Evolutionary conservation across 2,888 invertebrate genomes (phyloP).

Genomic region (Drosophila robusta): DNA sequence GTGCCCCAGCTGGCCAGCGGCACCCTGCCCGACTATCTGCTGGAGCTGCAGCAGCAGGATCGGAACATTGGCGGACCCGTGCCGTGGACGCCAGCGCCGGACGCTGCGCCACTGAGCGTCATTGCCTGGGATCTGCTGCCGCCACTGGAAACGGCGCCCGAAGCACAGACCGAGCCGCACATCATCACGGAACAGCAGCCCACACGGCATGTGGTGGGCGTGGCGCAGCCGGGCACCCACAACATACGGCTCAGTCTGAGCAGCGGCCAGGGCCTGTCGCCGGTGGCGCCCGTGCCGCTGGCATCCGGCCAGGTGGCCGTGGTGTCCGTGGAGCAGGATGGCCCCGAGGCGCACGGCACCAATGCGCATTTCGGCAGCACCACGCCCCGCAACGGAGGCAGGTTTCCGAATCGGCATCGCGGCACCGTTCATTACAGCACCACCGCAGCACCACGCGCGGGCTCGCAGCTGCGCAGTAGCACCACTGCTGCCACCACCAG

Average conservation of each 20-base stretch:
- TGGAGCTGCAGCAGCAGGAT: conserved; percentile 77
- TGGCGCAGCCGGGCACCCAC: conserved; percentile 61
- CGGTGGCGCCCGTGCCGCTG: conserved; percentile 44
- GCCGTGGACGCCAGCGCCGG: conserved; percentile 67
- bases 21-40: conserved; percentile 74
- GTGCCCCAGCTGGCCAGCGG: conserved; percentile 33
- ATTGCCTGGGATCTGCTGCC: conserved; percentile 84
- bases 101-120: conserved; percentile 67
- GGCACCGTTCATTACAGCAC: conserved; percentile 71
- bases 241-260: conserved; percentile 61
- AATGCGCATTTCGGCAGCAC: conserved; percentile 69
- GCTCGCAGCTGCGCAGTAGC: conserved; percentile 10
- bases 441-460: conserved; percentile 34
- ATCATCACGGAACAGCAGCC: conserved; percentile 70
- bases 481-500: conserved; percentile 1
- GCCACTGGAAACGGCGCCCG: conserved; percentile 40
- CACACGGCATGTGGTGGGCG: conserved; percentile 54
- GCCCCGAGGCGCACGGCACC: conserved; percentile 64
- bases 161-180: conserved; percentile 41
- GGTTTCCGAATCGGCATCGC: conserved; percentile 65
- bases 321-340: conserved; percentile 45
- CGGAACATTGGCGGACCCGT: conserved; percentile 78
- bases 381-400: conserved; percentile 44
- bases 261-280: conserved; percentile 53
- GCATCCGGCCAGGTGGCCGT: conserved; percentile 48